Conservation (phyloP, 2,888 invertebrate species). For the Spialia ferax region DNA sequence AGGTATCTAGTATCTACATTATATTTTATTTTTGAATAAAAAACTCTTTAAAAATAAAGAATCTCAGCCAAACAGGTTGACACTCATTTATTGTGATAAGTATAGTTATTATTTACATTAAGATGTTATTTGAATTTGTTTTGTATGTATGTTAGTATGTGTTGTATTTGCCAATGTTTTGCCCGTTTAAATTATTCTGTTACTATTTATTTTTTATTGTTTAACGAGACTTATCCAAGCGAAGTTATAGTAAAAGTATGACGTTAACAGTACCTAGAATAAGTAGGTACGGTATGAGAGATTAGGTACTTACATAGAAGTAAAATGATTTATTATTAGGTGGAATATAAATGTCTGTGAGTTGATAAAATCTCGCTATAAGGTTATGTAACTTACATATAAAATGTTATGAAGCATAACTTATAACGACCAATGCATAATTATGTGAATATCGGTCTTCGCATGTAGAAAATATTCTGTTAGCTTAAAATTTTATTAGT, state of each 20-base stretch:
- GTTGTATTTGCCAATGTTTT: constrained; percentile 37
- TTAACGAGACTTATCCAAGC: not conserved
- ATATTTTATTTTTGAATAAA: too few species aligned
- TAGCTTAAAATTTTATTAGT: not conserved
- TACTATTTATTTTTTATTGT: constrained; percentile 17
- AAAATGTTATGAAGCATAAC: not conserved
- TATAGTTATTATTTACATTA: constrained; percentile 78
- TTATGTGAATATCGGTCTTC: not conserved
- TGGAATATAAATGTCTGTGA: too few species aligned
- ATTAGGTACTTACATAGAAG: too few species aligned
- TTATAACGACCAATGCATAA: not conserved
- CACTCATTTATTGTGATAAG: constrained; percentile 68
- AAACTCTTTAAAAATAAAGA: constrained; percentile 51
- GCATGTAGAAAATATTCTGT: not conserved
- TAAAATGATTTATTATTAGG: too few species aligned
- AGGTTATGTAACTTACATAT: not conserved
- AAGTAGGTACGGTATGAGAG: too few species aligned
- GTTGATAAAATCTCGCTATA: not conserved
- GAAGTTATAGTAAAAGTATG: not conserved
- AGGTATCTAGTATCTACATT: too few species aligned
- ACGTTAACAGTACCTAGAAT: too few species aligned
- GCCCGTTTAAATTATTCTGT: constrained; percentile 39
- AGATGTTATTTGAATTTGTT: constrained; percentile 72
- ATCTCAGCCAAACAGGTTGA: constrained; percentile 67
- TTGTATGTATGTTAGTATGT: constrained; percentile 54